Evolutionary conservation across 2,888 invertebrate genomes (phyloP), one percentile per base, ranked within the genome.

Genomic region (Punctoribates punctum): DNA sequence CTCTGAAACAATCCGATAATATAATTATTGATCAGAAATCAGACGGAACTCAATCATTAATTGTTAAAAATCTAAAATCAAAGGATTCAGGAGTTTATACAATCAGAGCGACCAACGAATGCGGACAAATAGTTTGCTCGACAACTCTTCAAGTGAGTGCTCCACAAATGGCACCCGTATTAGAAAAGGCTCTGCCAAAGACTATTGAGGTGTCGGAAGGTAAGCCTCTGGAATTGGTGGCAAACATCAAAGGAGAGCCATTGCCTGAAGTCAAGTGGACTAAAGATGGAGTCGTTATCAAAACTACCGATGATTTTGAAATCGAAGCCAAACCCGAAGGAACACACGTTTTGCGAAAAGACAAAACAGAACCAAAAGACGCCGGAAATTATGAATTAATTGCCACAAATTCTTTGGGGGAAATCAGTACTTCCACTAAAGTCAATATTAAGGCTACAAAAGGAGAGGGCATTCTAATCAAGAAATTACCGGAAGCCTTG

Each of bases 231-330:
- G 89, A 90, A 79, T 87, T 98, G 13, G 91, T 91, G 82, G 93
- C 93, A 0, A 74, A 77, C 65, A 89, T 90, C 9, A 85, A 85
- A 83, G 97, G 96, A 0, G 96, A 95, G 85, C 98, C 98, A 0
- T 94, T 95, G 84, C 98, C 98, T 4, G 91, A 90, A 83, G 91
- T 97, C 88, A 88, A 89, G 5, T 97, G 91, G 91, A 6, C 51
- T 62, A 77, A 75, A 75, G 73, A 76, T 48, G 27, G 34, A 0
- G 8, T 38, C 2, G 72, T 54, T 20, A 15, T 76, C 9, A 67
- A 75, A 17, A 23, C 9, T n/a, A 29, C 67, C 0, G 72, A 51
- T 34, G 51, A 17, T 11, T 85, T 91, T 72, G 88, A 89, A 77
- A 78, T 81, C 38, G 78, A 80, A 0, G 86, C 89, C 4, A 87